Evolutionary conservation across 2,113 vertebrate species (phyloP).

Genomic region (Malaclemys terrapin): DNA sequence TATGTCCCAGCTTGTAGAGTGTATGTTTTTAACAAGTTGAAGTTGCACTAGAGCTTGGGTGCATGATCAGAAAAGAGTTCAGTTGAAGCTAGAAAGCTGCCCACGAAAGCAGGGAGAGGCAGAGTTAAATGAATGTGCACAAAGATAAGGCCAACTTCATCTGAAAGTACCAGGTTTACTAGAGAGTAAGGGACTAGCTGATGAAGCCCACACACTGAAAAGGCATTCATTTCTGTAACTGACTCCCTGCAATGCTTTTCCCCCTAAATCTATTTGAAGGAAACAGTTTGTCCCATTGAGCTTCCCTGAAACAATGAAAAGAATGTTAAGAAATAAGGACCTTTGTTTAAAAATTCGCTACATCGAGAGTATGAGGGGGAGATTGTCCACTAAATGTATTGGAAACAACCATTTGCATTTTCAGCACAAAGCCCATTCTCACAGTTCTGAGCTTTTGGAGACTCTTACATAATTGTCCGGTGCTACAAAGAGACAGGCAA

Average conservation of each 20-base stretch:
- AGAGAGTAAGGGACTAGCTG: constrained; percentile 6
- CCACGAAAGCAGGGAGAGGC: neutral
- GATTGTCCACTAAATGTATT: neutral
- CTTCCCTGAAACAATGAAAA: constrained; percentile 20
- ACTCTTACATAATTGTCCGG: neutral
- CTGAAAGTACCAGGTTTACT: neutral
- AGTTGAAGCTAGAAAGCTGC: constrained; percentile 4
- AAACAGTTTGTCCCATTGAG: neutral
- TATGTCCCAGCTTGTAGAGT: neutral
- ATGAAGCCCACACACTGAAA: neutral
- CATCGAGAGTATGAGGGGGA: neutral
- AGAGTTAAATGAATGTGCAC: neutral
- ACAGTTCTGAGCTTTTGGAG: neutral
- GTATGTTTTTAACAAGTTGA: neutral
- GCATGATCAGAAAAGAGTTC: neutral
- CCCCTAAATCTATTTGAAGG: neutral
- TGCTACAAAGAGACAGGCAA: constrained; percentile 8
- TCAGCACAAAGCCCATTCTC: constrained; percentile 43
- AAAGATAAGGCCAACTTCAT: neutral
- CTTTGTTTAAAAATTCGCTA: constrained; percentile 32
- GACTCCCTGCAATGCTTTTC: neutral
- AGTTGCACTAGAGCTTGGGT: neutral
- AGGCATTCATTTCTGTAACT: neutral
- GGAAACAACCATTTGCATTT: constrained; percentile 41
- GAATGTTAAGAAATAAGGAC: constrained; percentile 38